Conservation (phyloP, 2,888 invertebrate species). For the Apodemia duryi region DNA sequence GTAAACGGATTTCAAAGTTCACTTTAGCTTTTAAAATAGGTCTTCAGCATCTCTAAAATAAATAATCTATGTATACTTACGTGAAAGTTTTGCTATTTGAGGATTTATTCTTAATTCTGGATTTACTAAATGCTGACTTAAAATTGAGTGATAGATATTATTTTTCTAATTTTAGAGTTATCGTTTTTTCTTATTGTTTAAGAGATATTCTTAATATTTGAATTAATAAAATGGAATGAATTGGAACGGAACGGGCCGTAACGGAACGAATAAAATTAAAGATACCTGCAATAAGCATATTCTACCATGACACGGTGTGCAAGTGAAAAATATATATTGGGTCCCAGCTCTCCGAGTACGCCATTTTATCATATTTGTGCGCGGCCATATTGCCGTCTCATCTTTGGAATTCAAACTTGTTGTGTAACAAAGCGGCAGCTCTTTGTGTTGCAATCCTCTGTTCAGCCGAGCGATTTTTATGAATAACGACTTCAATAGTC, state of each 20-base stretch:
- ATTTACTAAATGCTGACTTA: constrained; percentile 91
- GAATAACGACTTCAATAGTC: neutral
- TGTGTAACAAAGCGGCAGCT: neutral
- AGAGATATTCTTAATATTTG: too few relatives aligned
- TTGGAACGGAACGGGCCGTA: too few relatives aligned
- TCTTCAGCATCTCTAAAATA: too few relatives aligned
- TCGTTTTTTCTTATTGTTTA: too few relatives aligned
- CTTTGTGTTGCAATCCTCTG: constrained; percentile 1
- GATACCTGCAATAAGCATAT: too few relatives aligned
- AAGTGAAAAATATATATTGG: too few relatives aligned
- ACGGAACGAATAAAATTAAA: too few relatives aligned
- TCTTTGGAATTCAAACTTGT: constrained; percentile 4
- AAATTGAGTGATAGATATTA: constrained; percentile 92
- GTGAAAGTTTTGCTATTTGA: constrained; percentile 82
- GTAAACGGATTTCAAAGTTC: too few relatives aligned
- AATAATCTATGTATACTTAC: constrained; percentile 40
- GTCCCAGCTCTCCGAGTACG: neutral
- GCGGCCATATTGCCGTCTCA: constrained; percentile 2
- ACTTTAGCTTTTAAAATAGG: too few relatives aligned
- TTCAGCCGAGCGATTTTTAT: neutral
- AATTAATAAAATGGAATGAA: too few relatives aligned
- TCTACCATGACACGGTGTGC: too few relatives aligned
- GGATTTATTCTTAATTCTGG: constrained; percentile 88
- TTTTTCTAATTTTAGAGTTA: constrained; percentile 44
- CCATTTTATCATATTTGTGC: constrained; percentile 5